These are phyloP conservation scores for Grammomys surdaster DNA, from an alignment of 2,113 vertebrate genomes.

Conservation along the genomic window DNA sequence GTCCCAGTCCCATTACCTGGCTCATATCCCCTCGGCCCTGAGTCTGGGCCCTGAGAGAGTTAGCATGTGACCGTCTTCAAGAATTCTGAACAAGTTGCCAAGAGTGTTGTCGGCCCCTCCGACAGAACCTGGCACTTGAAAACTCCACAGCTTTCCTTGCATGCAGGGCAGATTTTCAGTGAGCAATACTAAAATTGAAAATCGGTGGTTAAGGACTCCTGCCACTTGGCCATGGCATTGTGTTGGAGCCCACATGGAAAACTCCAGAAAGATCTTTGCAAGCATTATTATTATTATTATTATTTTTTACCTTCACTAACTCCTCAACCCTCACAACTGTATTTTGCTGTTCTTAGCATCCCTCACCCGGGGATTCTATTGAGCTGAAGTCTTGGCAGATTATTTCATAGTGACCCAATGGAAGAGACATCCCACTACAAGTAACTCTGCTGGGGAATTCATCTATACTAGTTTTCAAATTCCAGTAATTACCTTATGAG, in stretches of 20 bases:
- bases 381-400: neutral
- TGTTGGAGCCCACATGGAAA: neutral
- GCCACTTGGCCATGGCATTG: neutral
- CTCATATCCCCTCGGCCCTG: neutral
- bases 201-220: neutral
- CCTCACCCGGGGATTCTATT: neutral
- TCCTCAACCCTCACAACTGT: neutral
- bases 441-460: neutral
- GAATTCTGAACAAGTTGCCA: neutral
- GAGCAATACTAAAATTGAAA: neutral
- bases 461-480: conserved; percentile 50
- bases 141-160: neutral
- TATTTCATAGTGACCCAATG: neutral
- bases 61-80: neutral
- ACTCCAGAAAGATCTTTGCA: neutral
- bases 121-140: neutral
- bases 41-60: neutral
- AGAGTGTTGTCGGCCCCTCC: neutral
- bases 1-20: neutral
- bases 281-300: neutral
- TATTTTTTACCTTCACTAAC: neutral
- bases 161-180: neutral
- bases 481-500: neutral
- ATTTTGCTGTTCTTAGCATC: neutral
- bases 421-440: neutral